Evolutionary conservation across 1,140 invertebrate genomes (phyloP), one percentile per base, ranked within the genome.

Genomic region (Drosophila rhopaloa): DNA sequence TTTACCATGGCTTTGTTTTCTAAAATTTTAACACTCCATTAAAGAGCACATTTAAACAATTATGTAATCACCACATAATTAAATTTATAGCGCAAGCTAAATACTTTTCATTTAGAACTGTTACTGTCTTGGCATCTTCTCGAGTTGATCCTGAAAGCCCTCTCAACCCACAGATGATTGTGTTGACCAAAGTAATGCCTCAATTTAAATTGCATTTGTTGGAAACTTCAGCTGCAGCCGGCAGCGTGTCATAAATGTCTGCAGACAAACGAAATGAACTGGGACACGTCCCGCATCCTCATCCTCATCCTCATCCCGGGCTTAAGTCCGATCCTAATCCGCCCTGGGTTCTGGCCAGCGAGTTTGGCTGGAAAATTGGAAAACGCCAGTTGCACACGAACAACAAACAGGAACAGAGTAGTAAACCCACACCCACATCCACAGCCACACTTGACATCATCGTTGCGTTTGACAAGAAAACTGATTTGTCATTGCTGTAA

Each of bases 401-500:
- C 27, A 37, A 53, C 61, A 32, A 13, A 27, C 10, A 40, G 14
- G 11, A 24, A 32, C 19, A 10, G 4, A 9, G 59, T 27, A 2
- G 24, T 4, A 24, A 1, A 24, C 24, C 24, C 24, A 24, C 24
- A 24, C 19, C 19, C 19, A 19, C 19, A 19, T 0, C 19, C 19
- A 50, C 63, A 71, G 63, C 76, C 54, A 85, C 80, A 79, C 67
- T 86, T 86, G 79, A 79, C 83, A 71, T 71, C 73, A 46, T 68
- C 63, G 72, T 74, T 86, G 79, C 63, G 65, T 83, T 88, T 86
- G 83, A 89, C 83, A 86, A 61, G 83, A 88, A 86, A 88, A 88
- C 83, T 89, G 83, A 88, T 88, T 88, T 88, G 84, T 88, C 83
- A 88, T 88, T 46, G 66, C 60, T 38, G 79, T 88, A 88, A 89